Conservation (phyloP, 2,888 invertebrate species). For the Prosopocoilus inquinatus region DNA sequence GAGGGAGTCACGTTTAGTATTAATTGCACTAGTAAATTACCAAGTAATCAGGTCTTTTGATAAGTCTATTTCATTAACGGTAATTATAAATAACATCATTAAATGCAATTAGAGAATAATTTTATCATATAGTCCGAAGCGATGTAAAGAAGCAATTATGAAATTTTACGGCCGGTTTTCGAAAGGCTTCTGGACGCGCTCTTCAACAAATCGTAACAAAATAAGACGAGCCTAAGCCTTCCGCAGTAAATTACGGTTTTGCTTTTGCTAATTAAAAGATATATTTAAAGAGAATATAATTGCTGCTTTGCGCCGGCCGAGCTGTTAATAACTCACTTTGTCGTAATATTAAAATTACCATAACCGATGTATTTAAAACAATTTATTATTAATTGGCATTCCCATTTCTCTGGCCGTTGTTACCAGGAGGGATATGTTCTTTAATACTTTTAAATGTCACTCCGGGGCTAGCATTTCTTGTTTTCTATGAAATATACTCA, state of each 20-base stretch:
- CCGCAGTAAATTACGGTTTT: conserved; percentile 4
- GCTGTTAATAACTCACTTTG: conserved; percentile 34
- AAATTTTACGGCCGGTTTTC: background rate
- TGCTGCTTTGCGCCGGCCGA: background rate
- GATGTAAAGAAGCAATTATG: background rate
- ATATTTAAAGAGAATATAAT: background rate
- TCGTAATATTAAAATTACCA: conserved; percentile 30
- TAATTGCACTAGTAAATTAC: background rate
- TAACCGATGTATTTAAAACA: conserved; percentile 34
- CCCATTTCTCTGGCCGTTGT: background rate
- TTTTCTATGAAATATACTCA: conserved; percentile 3
- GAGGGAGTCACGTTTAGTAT: background rate
- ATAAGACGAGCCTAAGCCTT: background rate
- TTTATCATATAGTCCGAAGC: background rate
- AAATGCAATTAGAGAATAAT: conserved; percentile 8
- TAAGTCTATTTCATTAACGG: conserved; percentile 11
- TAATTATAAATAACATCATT: conserved; percentile 16
- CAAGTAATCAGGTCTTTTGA: background rate
- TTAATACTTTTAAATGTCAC: conserved; percentile 7
- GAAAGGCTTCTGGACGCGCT: no score
- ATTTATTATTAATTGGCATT: conserved; percentile 35
- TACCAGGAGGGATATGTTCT: background rate
- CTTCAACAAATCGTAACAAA: no score
- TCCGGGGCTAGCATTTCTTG: conserved; percentile 1
- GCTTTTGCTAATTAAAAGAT: conserved; percentile 2